Evolutionary conservation across 2,113 vertebrate species (phyloP).

Genomic region (Chauna torquata): DNA sequence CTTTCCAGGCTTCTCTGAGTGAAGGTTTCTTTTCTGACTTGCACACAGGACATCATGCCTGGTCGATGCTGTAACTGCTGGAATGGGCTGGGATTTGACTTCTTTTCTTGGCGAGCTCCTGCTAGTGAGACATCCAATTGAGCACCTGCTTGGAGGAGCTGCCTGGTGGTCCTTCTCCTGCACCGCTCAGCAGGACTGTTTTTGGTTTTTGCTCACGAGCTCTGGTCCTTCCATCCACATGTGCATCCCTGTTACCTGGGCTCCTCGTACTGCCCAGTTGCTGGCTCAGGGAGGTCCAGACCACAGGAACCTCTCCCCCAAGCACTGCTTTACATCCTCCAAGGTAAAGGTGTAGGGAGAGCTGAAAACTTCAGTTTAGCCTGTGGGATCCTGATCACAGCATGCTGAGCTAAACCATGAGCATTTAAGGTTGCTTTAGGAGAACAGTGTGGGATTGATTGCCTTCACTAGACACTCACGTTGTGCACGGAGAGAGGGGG

Average conservation of each 20-base stretch:
- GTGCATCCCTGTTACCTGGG: not conserved
- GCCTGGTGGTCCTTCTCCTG: not conserved
- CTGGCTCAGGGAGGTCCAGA: accelerated
- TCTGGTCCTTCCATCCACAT: too few relatives aligned
- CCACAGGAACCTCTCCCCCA: not conserved
- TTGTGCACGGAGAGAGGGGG: not conserved
- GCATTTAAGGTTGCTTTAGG: not conserved
- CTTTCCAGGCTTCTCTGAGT: not conserved
- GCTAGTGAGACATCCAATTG: too few relatives aligned
- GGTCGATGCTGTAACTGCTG: not conserved
- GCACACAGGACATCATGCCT: not conserved
- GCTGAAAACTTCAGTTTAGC: not conserved
- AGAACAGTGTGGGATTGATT: not conserved
- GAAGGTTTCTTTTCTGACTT: not conserved
- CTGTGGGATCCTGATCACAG: not conserved
- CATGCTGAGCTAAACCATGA: not conserved
- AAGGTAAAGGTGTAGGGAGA: not conserved
- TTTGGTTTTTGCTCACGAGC: too few relatives aligned
- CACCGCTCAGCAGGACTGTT: not conserved
- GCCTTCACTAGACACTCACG: not conserved
- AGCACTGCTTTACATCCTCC: not conserved
- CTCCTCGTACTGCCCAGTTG: accelerated
- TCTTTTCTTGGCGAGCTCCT: not conserved
- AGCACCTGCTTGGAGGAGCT: not conserved
- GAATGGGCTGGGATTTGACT: not conserved